These are phyloP conservation scores for Callipepla californica DNA, from an alignment of 2,113 vertebrate species.

Conservation along the genomic window DNA sequence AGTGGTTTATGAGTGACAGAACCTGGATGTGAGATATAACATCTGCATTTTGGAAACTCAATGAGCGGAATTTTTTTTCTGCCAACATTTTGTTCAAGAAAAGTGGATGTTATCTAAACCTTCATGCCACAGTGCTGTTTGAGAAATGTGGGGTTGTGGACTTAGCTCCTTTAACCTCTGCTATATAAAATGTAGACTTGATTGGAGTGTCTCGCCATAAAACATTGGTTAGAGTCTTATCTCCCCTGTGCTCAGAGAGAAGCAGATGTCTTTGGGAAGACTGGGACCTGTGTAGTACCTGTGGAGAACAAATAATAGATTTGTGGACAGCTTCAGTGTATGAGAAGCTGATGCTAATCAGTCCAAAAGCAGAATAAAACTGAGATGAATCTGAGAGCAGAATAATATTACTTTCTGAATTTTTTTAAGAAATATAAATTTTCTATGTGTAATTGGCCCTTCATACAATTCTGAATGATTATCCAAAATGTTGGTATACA, in stretches of 20 bases:
- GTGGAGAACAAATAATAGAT: constrained; percentile 1
- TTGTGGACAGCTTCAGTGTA: constrained; percentile 20
- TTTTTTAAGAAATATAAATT: not conserved
- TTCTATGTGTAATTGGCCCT: not conserved
- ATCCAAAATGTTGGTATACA: not conserved
- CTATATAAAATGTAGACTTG: not conserved
- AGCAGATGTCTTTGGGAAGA: not conserved
- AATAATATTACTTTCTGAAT: not conserved
- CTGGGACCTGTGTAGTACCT: not conserved
- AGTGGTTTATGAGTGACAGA: not conserved
- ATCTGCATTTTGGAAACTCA: not conserved
- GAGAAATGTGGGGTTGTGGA: not conserved
- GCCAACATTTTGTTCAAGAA: constrained; percentile 12
- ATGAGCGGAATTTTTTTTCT: constrained; percentile 21
- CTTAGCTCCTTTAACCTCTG: not conserved
- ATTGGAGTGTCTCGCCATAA: not conserved
- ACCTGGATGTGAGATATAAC: constrained; percentile 22
- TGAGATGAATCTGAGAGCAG: not conserved
- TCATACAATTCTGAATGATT: not conserved
- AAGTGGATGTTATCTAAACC: constrained; percentile 29
- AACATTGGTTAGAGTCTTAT: not conserved
- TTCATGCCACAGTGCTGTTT: not conserved
- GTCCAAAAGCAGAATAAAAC: constrained; percentile 15
- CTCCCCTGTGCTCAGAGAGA: not conserved
- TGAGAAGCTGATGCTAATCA: constrained; percentile 38